Evolutionary conservation across 2,888 invertebrate species (phyloP).

Genomic region (Marasmarcha lunaedactyla): DNA sequence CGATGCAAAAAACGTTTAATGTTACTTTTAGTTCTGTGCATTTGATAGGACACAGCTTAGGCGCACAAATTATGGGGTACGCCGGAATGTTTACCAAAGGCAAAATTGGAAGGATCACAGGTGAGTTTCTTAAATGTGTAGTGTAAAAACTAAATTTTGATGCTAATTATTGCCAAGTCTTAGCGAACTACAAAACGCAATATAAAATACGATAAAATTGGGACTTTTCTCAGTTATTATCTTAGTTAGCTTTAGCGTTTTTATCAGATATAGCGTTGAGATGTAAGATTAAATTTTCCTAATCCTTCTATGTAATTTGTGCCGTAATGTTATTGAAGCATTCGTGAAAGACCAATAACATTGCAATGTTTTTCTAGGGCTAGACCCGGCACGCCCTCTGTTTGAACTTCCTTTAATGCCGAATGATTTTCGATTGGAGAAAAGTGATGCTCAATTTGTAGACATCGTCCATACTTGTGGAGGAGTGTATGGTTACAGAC

Average conservation of each 20-base stretch:
- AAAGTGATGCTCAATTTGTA: slow-evolving; percentile 77
- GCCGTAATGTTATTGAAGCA: no score
- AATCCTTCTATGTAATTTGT: no score
- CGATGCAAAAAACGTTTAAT: slow-evolving; percentile 25
- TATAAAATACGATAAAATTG: no score
- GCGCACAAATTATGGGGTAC: slow-evolving; percentile 73
- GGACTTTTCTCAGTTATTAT: no score
- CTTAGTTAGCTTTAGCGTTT: no score
- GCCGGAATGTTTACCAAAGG: slow-evolving; percentile 56
- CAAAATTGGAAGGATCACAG: slow-evolving; percentile 70
- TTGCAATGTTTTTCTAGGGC: no score
- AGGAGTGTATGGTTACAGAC: slow-evolving; percentile 72
- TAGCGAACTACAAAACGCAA: no score
- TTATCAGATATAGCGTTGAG: no score
- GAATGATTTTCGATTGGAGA: slow-evolving; percentile 59
- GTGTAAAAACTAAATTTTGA: no score
- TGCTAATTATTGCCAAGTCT: no score
- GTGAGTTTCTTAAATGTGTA: slow-evolving; percentile 25
- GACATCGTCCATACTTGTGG: slow-evolving; percentile 81
- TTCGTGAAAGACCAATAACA: no score
- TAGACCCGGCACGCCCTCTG: slow-evolving; percentile 78
- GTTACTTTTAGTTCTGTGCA: slow-evolving; percentile 32
- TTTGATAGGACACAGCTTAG: slow-evolving; percentile 68
- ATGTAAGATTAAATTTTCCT: no score
- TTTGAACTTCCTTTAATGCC: slow-evolving; percentile 62